Percentiles rank a stretch among this genome's conserved stretches.
These are phyloP conservation scores for Euphydryas editha DNA, from an alignment of 2,888 invertebrate genomes.

Conservation along the genomic window DNA sequence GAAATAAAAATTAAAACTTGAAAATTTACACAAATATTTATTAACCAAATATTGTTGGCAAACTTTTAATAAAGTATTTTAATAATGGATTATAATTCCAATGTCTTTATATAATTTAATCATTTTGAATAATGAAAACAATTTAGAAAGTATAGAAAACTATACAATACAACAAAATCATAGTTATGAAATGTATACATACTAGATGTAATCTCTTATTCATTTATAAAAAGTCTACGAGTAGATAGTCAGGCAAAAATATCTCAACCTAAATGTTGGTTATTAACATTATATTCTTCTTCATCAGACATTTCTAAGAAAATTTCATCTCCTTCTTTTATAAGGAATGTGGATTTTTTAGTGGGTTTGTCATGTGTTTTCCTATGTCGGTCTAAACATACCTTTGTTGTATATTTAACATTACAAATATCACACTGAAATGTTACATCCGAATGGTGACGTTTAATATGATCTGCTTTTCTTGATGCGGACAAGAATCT, in stretches of 20 bases:
- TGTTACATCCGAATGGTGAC: constrained; percentile 55
- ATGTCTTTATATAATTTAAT: no score
- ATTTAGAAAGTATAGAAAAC: background rate
- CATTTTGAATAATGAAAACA: no score
- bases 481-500: constrained; percentile 67
- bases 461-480: constrained; percentile 62
- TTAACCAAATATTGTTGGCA: no score
- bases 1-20: no score
- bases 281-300: constrained; percentile 38
- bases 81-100: no score
- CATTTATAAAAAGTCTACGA: background rate
- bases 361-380: constrained; percentile 34
- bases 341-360: constrained; percentile 7
- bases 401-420: constrained; percentile 57
- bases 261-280: constrained; percentile 39
- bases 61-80: no score
- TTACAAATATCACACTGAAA: constrained; percentile 63
- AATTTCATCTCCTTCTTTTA: constrained; percentile 28
- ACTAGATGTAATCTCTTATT: background rate
- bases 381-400: constrained; percentile 59
- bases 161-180: background rate
- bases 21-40: no score
- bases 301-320: constrained; percentile 37
- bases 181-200: background rate
- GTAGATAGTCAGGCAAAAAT: no score